Conservation (phyloP, 1,140 invertebrate species). For the Ceratosolen solmsi region DNA sequence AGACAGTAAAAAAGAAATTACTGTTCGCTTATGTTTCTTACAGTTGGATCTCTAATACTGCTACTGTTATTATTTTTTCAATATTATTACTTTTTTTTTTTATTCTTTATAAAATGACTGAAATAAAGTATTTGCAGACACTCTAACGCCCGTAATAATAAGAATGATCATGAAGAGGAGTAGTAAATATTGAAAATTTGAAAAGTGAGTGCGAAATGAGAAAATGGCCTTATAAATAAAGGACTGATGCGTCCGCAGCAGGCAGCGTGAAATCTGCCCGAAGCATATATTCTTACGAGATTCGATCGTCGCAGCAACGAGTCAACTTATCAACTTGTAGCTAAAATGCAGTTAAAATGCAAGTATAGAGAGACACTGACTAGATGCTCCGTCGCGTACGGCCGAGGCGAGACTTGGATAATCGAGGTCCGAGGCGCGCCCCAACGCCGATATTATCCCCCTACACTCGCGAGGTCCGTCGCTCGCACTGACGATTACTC, state of each 20-base stretch:
- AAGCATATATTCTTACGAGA: neutral
- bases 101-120: no score
- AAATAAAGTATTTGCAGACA: no score
- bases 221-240: no score
- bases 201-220: no score
- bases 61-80: neutral
- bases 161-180: no score
- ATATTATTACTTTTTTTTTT: no score
- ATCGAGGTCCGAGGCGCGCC: neutral
- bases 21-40: neutral
- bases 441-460: conserved; percentile 10
- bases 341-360: neutral
- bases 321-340: neutral
- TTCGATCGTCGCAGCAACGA: neutral
- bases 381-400: conserved; percentile 6
- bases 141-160: no score
- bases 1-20: conserved; percentile 7
- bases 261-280: neutral
- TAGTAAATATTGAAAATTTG: no score
- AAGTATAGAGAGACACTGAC: conserved; percentile 17
- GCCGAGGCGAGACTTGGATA: neutral
- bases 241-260: no score
- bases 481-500: neutral
- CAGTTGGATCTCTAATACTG: neutral
- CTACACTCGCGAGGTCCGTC: neutral